These are phyloP conservation scores for Lomographa bimaculata DNA, from an alignment of 2,888 invertebrate species.

Conservation along the genomic window DNA sequence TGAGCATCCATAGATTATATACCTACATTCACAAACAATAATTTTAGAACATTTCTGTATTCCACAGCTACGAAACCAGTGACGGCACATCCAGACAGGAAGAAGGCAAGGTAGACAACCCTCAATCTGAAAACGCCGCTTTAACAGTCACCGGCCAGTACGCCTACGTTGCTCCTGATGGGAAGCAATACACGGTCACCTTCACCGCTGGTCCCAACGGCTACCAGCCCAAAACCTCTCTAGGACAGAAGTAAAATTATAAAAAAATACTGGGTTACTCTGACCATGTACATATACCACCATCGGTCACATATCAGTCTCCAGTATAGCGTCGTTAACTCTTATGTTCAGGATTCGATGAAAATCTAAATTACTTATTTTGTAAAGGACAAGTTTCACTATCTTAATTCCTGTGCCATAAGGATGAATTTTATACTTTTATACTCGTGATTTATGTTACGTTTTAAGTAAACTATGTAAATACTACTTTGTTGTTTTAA, in stretches of 20 bases:
- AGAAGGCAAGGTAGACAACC: slow-evolving; percentile 86
- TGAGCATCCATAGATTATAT: no score
- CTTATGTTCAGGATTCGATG: slow-evolving; percentile 28
- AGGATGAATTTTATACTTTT: slow-evolving; percentile 60
- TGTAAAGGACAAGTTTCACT: no score
- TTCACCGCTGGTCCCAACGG: slow-evolving; percentile 86
- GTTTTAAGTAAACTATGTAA: slow-evolving; percentile 24
- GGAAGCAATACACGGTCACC: slow-evolving; percentile 85
- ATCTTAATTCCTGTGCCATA: slow-evolving; percentile 75
- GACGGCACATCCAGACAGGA: slow-evolving; percentile 87
- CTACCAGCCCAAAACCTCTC: slow-evolving; percentile 81
- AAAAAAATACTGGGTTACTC: slow-evolving; percentile 10
- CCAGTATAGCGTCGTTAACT: slow-evolving; percentile 20
- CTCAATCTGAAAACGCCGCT: slow-evolving; percentile 85
- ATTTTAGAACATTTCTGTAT: no score
- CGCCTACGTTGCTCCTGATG: slow-evolving; percentile 86
- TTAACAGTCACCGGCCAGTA: slow-evolving; percentile 85
- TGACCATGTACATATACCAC: slow-evolving; percentile 38
- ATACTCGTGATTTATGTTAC: slow-evolving; percentile 36
- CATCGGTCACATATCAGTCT: no score
- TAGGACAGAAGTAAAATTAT: slow-evolving; percentile 62
- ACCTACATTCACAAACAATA: no score
- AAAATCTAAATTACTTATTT: no score
- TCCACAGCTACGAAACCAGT: slow-evolving; percentile 85
- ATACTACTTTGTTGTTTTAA: slow-evolving; percentile 9